These are phyloP conservation scores for Phyllopteryx taeniolatus DNA, from an alignment of 2,113 vertebrate species.

Conservation along the genomic window DNA sequence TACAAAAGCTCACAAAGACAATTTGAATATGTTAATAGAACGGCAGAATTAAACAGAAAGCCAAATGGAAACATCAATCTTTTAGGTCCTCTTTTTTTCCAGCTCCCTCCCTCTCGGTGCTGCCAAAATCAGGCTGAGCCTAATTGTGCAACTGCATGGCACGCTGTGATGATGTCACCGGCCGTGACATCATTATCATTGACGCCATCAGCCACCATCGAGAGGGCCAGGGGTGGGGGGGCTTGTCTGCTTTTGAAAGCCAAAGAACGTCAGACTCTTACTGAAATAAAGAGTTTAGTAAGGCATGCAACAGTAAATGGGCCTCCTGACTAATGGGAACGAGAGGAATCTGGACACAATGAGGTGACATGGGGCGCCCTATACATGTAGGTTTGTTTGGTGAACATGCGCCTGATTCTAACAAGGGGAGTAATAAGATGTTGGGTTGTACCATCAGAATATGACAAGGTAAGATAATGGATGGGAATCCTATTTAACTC, in stretches of 20 bases:
- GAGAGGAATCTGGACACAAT: constrained; percentile 48
- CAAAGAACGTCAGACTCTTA: constrained; percentile 45
- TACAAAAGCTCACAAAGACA: constrained; percentile 57
- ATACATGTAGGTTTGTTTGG: constrained; percentile 37
- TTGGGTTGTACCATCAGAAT: constrained; percentile 1
- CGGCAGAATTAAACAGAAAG: constrained; percentile 58
- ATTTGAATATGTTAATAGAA: constrained; percentile 68
- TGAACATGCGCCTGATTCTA: constrained; percentile 45
- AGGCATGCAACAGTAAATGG: constrained; percentile 71
- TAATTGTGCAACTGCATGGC: constrained; percentile 61
- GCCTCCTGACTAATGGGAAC: constrained; percentile 50
- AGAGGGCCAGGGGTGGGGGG: constrained; percentile 36
- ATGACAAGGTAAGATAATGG: not conserved
- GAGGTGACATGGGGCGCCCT: constrained; percentile 40
- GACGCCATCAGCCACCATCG: constrained; percentile 49
- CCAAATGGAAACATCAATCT: constrained; percentile 65
- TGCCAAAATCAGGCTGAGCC: constrained; percentile 61
- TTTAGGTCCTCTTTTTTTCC: constrained; percentile 28
- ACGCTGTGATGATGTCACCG: constrained; percentile 66
- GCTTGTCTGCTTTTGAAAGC: constrained; percentile 60
- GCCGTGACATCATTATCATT: constrained; percentile 65
- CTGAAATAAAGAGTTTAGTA: constrained; percentile 37
- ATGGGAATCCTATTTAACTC: not conserved
- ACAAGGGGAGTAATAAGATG: constrained; percentile 18
- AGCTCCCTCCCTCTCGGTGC: constrained; percentile 24